Base-by-base conservation (phyloP, 2,888 invertebrate species). In the Agrotis exclamationis region DNA sequence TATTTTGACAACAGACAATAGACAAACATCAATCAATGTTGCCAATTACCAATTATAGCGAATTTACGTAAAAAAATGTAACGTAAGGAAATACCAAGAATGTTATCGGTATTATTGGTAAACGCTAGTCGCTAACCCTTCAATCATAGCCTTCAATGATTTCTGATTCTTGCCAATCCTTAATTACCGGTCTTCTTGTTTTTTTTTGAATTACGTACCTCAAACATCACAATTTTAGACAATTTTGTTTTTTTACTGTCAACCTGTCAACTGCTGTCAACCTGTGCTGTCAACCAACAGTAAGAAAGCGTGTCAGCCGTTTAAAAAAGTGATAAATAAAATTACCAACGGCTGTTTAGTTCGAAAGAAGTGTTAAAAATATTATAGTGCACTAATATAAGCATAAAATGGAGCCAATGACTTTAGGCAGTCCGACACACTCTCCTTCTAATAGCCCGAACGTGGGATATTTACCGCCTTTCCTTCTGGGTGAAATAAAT, bases 351-450 rank as follows among this genome's bases (percentile, higher is more conserved):
- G 66, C 48, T 65, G 39, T 53, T 70, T 24, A 45, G 39, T 71
- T 70, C 20, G 22, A 71, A 69, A 24, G 63, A 48, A 65, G 53
- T 74, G 50, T 9, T 51, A 62, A 6, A 28, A 22, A 57, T 33
- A 65, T 50, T 28, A 28, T 18, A 69, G 60, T 73, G 18, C 20
- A 33, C 18, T 47, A 28, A 56, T 51, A 54, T 54, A 57, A 70
- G 7, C n/a, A 16, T 69, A 91, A 93, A 92, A 98, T 98, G 98
- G 98, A 98, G 92, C 98, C 98, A 63, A 98, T 98, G 98, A 97
- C 97, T 66, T 93, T 98, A 82, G 98, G 98, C 76, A 98, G 98
- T 91, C 97, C 98, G 2, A 97, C 97, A 63, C 97, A 97, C 85
- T 97, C 97, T 81, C 97, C 98, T 39, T 97, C 97, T 22, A 97